These are phyloP conservation scores for Tethea ocularis DNA, from an alignment of 2,888 invertebrate species.

Conservation along the genomic window DNA sequence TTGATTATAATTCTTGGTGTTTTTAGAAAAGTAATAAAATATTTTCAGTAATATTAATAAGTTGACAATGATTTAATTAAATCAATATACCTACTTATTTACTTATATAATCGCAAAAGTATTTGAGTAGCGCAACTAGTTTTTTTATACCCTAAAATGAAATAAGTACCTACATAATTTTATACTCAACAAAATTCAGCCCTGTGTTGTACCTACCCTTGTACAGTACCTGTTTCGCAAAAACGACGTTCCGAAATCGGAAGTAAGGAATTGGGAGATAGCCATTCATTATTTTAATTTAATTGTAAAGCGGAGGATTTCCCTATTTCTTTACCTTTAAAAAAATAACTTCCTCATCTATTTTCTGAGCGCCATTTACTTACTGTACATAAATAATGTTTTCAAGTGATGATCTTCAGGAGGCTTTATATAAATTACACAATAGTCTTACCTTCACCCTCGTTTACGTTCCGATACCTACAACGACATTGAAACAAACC, in stretches of 20 bases:
- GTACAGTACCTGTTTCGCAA: not conserved
- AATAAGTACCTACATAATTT: not conserved
- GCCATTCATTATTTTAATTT: not conserved
- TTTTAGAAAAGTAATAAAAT: no score
- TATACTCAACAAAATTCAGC: not conserved
- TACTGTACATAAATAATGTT: conserved; percentile 22
- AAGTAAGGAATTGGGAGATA: conserved; percentile 8
- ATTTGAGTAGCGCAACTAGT: no score
- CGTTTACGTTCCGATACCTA: conserved; percentile 41
- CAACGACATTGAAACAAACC: conserved; percentile 47
- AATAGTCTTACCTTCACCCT: conserved; percentile 51
- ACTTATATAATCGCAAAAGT: no score
- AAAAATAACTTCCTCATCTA: conserved; percentile 12
- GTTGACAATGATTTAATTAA: no score
- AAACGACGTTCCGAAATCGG: conserved; percentile 25
- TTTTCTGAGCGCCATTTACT: conserved; percentile 11
- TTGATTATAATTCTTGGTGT: no score
- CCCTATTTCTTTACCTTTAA: not conserved
- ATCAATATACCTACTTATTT: no score
- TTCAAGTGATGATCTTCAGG: conserved; percentile 20
- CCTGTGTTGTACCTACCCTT: not conserved
- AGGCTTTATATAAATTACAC: conserved; percentile 24
- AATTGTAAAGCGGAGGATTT: not conserved
- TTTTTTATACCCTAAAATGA: no score
- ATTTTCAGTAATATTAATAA: no score